Evolutionary conservation across 1,140 invertebrate species (phyloP), one percentile per base, ranked within the genome.

Genomic region (Sipha flava): DNA sequence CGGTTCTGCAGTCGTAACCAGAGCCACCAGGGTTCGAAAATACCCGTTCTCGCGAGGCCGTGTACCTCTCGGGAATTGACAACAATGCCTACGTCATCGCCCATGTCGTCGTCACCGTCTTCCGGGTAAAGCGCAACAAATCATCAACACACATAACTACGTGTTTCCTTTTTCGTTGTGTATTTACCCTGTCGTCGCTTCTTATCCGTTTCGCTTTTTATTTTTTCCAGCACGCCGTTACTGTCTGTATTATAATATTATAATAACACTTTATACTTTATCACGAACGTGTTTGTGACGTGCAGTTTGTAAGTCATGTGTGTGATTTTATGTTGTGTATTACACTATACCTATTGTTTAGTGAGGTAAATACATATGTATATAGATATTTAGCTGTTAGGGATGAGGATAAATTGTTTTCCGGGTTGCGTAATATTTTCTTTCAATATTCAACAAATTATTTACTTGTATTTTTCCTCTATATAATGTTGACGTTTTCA

Each of bases 71-170:
- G 66, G 1, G 23, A 70, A 10, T 70, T 52, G 14, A 40, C 23
- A 2, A 77, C 52, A 37, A 37, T 59, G 73, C 34, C 52, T n/a
- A 57, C 21, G 21, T 21, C 16, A 3, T 43, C 34, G 21, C 47
- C 45, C 40, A 21, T 52, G n/a, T 73, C 73, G n/a, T 29, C 52
- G 14, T 16, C 73, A 16, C 52, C 52, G n/a, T 77, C 73, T 59
- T 57, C 73, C 0, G 73, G 73, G 73, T 77, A 77, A 77, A 59
- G 52, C 73, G 16, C 47, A 18, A 31, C 29, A 52, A 66, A 72
- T 16, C 14, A 31, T 37, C 23, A 57, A 77, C 57, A 59, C 21
- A 37, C 59, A n/a, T 16, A 18, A 66, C 23, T n/a, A 21, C 40
- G 64, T 43, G 37, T 23, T n/a, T 16, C 37, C 12, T 12, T 70